phyloP scores from a whole-genome alignment of 2,888 invertebrate species.

The Ferrisia virgata region DNA sequence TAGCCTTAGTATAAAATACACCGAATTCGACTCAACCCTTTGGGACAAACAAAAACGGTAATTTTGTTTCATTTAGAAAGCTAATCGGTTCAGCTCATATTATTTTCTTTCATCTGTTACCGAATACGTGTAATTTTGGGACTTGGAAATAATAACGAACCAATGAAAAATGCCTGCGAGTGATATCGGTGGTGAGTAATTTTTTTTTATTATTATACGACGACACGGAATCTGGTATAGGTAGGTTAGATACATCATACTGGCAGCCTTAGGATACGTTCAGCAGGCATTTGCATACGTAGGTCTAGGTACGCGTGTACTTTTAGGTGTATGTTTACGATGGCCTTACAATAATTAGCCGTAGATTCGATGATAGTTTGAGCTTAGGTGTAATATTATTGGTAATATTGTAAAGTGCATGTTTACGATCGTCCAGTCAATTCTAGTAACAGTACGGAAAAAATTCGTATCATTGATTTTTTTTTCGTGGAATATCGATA shows the following conservation, averaged over 20 bases:
- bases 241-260: no score
- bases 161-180: not conserved
- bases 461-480: no score
- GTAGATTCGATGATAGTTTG: not conserved
- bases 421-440: not conserved
- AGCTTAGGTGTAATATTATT: not conserved
- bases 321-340: no score
- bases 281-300: not conserved
- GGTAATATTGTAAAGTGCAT: not conserved
- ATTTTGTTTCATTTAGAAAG: constrained; percentile 18
- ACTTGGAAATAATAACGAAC: not conserved
- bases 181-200: not conserved
- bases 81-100: not conserved
- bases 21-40: not conserved
- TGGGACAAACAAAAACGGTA: constrained; percentile 25
- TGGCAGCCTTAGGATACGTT: not conserved
- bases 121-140: constrained; percentile 7
- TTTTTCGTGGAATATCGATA: no score
- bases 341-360: not conserved
- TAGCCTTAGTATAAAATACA: no score
- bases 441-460: no score
- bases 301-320: no score
- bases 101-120: not conserved
- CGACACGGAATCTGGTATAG: not conserved
- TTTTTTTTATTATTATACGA: not conserved